Evolutionary conservation across 2,888 invertebrate species (phyloP).

Genomic region (Atethmia centrago): DNA sequence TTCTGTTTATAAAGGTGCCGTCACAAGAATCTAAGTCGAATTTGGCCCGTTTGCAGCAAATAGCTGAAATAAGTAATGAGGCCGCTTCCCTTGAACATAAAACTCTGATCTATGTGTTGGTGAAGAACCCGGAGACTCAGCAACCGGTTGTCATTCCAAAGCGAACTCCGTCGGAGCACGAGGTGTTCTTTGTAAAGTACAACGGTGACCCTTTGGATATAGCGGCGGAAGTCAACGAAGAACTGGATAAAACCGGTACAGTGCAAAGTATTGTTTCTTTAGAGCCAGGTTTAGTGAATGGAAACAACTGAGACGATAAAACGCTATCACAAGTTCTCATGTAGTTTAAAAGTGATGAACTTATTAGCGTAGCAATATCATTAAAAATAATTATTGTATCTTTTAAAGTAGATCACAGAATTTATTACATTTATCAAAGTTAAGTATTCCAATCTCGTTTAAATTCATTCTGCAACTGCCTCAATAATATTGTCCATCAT

Average conservation of each 20-base stretch:
- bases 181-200: constrained; percentile 94
- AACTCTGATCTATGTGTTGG: constrained; percentile 93
- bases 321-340: neutral
- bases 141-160: constrained; percentile 71
- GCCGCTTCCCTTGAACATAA: constrained; percentile 91
- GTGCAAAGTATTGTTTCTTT: constrained; percentile 59
- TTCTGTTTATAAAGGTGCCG: constrained; percentile 94
- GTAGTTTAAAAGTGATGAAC: neutral
- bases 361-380: neutral
- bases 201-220: constrained; percentile 64
- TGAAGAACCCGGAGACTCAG: constrained; percentile 92
- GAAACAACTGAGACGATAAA: constrained; percentile 37
- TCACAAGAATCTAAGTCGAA: constrained; percentile 88
- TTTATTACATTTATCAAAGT: neutral
- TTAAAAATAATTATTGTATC: neutral
- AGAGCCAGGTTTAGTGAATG: constrained; percentile 66
- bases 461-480: neutral
- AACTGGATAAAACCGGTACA: constrained; percentile 52
- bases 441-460: neutral
- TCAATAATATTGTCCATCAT: neutral
- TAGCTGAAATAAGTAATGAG: constrained; percentile 91
- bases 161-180: constrained; percentile 88
- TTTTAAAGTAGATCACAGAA: neutral
- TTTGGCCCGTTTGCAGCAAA: constrained; percentile 78
- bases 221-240: constrained; percentile 59